Base-by-base conservation (phyloP, 2,888 invertebrate genomes). In the Serripes groenlandicus region DNA sequence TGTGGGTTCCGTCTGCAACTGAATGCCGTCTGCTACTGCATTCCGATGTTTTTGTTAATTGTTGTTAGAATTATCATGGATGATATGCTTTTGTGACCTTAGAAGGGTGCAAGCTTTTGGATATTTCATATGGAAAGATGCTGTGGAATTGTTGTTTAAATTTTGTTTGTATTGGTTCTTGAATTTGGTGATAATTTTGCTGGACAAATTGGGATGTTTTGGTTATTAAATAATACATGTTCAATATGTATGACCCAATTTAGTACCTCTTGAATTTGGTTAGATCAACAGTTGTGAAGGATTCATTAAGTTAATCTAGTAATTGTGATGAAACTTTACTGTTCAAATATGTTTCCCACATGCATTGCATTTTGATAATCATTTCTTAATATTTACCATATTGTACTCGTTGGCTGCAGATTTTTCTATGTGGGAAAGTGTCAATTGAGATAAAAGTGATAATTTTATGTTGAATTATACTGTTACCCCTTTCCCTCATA, bases 11-110 rank as follows among this genome's bases (percentile, higher is more conserved):
- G 42, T 26, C 42, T 66, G 66, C 42, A 5, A 3, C 42, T 66
- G n/a, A 66, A 35, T 66, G n/a, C 42, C 66, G 42, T 66, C 66
- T 66, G 66, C 66, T 42, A 5, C 28, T 66, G 28, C 11, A 66
- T 66, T 66, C 66, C 42, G 26, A 26, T 66, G 35, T 66, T n/a
- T 62, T 66, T 34, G 34, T n/a, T 66, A 42, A 28, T 66, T 66
- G 62, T 62, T 62, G 62, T 62, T 62, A 9, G 32, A 18, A 62
- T 62, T 64, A 26, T 42, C 66, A 66, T 66, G 66, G 42, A 66
- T 66, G 26, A 26, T 56, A 42, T 42, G 42, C 9, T 15, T 18
- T 42, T 42, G 42, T 42, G 42, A n/a, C n/a, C n/a, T n/a, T n/a
- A n/a, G n/a, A n/a, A n/a, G n/a, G n/a, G n/a, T n/a, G n/a, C n/a